Percentiles rank a stretch among this genome's conserved stretches.
phyloP scores from a whole-genome alignment of 2,113 vertebrate genomes.

The Sporophila hypoxantha region DNA sequence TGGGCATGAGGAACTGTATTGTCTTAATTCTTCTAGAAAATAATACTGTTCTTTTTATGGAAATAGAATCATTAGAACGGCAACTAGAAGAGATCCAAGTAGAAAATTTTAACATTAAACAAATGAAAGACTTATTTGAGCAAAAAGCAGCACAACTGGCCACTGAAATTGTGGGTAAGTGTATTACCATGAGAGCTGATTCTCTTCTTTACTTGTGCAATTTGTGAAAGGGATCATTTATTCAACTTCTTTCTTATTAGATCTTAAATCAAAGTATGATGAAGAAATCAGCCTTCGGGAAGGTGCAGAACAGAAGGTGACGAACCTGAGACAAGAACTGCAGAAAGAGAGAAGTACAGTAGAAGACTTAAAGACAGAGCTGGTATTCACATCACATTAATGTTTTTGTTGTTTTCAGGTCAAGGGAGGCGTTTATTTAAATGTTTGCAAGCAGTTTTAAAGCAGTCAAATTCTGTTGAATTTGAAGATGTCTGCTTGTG shows the following conservation, averaged over 20 bases:
- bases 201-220: background rate
- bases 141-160: slow-evolving; percentile 96
- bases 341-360: slow-evolving; percentile 76
- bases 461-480: background rate
- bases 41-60: slow-evolving; percentile 65
- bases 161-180: slow-evolving; percentile 94
- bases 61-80: slow-evolving; percentile 77
- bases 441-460: background rate
- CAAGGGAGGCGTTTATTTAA: background rate
- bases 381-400: slow-evolving; percentile 73
- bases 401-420: background rate
- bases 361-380: slow-evolving; percentile 85
- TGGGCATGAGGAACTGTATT: background rate
- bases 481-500: background rate
- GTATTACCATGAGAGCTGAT: background rate
- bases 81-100: slow-evolving; percentile 90
- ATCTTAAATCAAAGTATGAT: slow-evolving; percentile 92
- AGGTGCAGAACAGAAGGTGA: slow-evolving; percentile 79
- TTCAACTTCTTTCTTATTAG: slow-evolving; percentile 62
- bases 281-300: slow-evolving; percentile 89
- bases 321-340: slow-evolving; percentile 78
- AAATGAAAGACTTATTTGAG: slow-evolving; percentile 99
- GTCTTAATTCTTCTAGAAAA: background rate
- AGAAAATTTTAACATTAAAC: slow-evolving; percentile 97
- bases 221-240: background rate